Evolutionary conservation across 2,888 invertebrate species (phyloP), one percentile per base, ranked within the genome.

Genomic region (Spialia ferax): DNA sequence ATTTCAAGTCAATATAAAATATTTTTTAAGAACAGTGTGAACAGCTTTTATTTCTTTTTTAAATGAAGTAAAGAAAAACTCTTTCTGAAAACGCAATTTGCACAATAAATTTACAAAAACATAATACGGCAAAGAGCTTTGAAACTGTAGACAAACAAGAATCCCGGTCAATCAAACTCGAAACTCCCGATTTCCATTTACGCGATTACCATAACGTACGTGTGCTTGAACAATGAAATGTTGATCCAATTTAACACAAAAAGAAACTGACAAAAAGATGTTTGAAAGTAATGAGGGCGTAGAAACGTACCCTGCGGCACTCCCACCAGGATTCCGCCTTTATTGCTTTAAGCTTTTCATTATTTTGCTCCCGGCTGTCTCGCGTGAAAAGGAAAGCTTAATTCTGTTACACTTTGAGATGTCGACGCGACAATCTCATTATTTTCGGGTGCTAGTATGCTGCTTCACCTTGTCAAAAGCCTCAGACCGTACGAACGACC

Each of bases 381-480:
- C 80, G 79, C 80, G 88, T 88, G 88, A 88, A 91, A 88, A 90
- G 91, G 89, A 90, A 88, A 87, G 87, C 87, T 89, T 93, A 93
- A 93, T 93, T 93, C 84, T 80, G 90, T 93, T 93, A 91, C 89
- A 88, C 91, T 93, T 93, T 89, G 93, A 93, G 93, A 93, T 89
- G 91, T 88, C 91, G 90, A 83, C 88, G 85, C 86, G 87, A 87
- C 88, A 91, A 92, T 91, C 88, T 90, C 91, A 91, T 93, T 93
- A 93, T 84, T 84, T 84, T 79, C 78, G 87, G 84, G 81, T 83
- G 82, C 82, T 82, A 79, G 79, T 78, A 79, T 81, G 77, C 76
- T 79, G 85, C 82, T 85, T 87, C 85, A 89, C 88, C 84, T 92
- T 87, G 87, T 92, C 91, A 91, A 91, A 91, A 85, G 88, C 89